Evolutionary conservation across 2,888 invertebrate genomes (phyloP).

Genomic region (Psococerastis gibbosa): DNA sequence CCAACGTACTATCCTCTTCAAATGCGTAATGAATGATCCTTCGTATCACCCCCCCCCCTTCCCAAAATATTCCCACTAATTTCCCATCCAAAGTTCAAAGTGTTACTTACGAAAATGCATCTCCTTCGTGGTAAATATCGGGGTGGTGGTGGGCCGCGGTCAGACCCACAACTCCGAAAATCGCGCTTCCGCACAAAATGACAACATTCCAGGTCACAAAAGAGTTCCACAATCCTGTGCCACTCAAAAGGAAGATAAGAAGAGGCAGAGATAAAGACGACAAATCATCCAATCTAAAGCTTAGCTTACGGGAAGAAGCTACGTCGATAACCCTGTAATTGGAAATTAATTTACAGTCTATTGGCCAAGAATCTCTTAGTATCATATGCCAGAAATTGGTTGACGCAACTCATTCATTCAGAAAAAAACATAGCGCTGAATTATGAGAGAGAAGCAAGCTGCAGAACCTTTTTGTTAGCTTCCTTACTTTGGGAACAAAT

Average conservation of each 20-base stretch:
- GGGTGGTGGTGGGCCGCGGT: conserved; percentile 68
- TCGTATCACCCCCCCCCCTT: no score
- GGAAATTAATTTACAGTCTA: neutral
- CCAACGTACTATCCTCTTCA: no score
- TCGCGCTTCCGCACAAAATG: conserved; percentile 33
- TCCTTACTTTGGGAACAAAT: no score
- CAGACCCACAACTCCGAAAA: conserved; percentile 42
- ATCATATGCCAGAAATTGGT: no score
- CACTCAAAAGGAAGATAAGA: conserved; percentile 16
- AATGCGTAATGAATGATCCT: no score
- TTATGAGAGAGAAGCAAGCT: no score
- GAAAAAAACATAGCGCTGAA: no score
- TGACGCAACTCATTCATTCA: no score
- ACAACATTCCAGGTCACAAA: conserved; percentile 36
- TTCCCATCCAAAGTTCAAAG: no score
- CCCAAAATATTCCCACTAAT: no score
- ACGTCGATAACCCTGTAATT: neutral
- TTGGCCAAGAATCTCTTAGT: neutral
- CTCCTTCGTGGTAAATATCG: conserved; percentile 59
- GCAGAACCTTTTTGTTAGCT: no score
- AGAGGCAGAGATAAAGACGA: conserved; percentile 17
- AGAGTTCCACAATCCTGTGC: conserved; percentile 21
- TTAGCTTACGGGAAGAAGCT: conserved; percentile 6
- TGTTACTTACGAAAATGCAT: conserved; percentile 35
- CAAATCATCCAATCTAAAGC: conserved; percentile 16